These are phyloP conservation scores for Scolopax rusticola DNA, from an alignment of 2,797 vertebrate species.

Conservation along the genomic window DNA sequence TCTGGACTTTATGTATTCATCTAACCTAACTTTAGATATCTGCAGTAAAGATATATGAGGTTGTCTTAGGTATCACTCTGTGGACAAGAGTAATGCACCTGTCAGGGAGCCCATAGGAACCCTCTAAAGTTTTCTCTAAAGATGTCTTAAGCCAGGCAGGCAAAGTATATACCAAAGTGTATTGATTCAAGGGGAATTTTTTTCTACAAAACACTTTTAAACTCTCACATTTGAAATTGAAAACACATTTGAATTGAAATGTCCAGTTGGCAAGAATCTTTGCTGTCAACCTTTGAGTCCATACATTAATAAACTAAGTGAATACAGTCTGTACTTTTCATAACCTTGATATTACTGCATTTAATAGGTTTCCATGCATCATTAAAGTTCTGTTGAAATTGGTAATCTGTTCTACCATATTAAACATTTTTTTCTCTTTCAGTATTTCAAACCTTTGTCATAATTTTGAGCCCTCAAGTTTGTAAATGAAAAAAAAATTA, in stretches of 20 bases:
- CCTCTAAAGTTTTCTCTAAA: not conserved
- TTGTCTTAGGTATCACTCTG: not conserved
- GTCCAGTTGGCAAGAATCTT: not conserved
- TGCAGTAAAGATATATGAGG: not conserved
- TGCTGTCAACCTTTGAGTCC: not conserved
- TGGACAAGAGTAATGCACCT: not conserved
- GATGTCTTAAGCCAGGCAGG: not conserved
- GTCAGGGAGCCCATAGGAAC: not conserved
- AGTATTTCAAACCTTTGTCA: not conserved
- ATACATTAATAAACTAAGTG: not conserved
- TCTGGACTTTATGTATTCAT: not conserved
- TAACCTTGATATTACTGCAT: not conserved
- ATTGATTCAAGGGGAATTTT: not conserved
- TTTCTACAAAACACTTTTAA: not conserved
- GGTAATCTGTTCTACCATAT: not conserved
- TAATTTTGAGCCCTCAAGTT: not conserved
- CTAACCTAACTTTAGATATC: not conserved
- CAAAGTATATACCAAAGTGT: not conserved
- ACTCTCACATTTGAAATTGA: not conserved
- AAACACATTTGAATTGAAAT: not conserved
- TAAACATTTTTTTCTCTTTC: not conserved
- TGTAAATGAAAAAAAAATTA: not conserved
- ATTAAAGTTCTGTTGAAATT: not conserved
- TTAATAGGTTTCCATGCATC: not conserved
- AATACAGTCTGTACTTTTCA: not conserved